Base-by-base conservation (phyloP, 1,140 invertebrate genomes). In the Agraylea sexmaculata region DNA sequence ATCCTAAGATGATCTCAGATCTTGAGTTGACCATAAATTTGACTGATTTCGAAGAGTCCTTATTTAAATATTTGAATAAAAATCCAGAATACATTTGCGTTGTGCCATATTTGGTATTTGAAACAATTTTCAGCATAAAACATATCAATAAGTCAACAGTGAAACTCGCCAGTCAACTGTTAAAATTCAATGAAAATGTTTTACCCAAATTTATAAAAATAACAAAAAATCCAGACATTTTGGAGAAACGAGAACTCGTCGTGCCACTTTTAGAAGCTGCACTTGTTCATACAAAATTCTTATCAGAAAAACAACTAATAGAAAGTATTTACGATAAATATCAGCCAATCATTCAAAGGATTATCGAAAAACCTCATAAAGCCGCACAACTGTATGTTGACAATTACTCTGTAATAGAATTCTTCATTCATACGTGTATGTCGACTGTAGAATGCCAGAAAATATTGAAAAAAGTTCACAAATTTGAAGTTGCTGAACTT, bases 301-400 rank as follows among this genome's bases (percentile, higher is more conserved):
- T 64, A 20, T 19, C 54, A 13, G 51, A 66, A 1, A 58, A 60
- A 30, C 50, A 60, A 6, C 48, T 69, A 22, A 47, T 75, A 10
- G 46, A 57, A 28, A 60, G 47, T 18, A 59, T 75, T 46, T 77
- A 69, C 53, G 57, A 67, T 22, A 62, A 69, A 44, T 70, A 74
- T 39, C 73, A 74, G 53, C 56, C 61, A 12, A 71, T 69, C 45
- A 67, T 77, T 21, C 53, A 60, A 35, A 77, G 76, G 56, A 60
- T 69, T 35, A 57, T 77, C 12, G 70, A 73, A 50, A 77, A 76
- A 50, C 74, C 75, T 1, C 71, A 74, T 37, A 78, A 77, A 62
- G 72, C 70, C 1, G 70, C 71, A 0, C 66, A 74, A 46, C 67
- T 77, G 31, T 75, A 76, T 40, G 51, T 67, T 18, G 63, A 64